phyloP scores from a whole-genome alignment of 2,797 vertebrate species.

The Trachurus trachurus region DNA sequence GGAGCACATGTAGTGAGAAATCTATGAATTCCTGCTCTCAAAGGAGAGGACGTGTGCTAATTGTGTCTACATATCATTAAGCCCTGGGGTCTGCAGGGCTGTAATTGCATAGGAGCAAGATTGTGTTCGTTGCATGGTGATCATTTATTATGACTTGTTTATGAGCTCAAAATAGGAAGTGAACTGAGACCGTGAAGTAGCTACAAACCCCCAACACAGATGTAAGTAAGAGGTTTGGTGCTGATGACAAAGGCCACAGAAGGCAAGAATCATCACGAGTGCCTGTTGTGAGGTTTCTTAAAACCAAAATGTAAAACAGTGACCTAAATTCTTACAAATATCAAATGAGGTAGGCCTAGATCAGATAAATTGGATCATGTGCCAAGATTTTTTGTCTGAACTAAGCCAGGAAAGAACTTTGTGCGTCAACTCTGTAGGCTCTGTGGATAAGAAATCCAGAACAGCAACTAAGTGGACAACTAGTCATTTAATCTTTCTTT shows the following conservation, averaged over 20 bases:
- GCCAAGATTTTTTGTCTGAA: background rate
- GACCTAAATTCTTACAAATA: background rate
- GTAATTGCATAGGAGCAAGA: constrained; percentile 54
- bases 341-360: background rate
- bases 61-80: constrained; percentile 50
- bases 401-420: background rate
- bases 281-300: constrained; percentile 3
- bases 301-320: background rate
- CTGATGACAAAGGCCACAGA: constrained; percentile 46
- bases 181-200: constrained; percentile 19
- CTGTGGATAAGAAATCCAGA: background rate
- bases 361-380: background rate
- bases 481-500: background rate
- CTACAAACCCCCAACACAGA: constrained; percentile 23
- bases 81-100: constrained; percentile 36
- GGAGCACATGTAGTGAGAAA: background rate
- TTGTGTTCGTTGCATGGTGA: constrained; percentile 49
- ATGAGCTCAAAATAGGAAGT: constrained; percentile 59
- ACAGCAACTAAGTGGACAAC: background rate
- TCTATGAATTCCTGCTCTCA: constrained; percentile 2
- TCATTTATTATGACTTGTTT: constrained; percentile 71
- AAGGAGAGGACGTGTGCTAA: constrained; percentile 34
- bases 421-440: background rate
- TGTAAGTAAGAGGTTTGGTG: constrained; percentile 51
- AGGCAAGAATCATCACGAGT: constrained; percentile 17